Conservation (phyloP, 1,140 invertebrate genomes). For the Drosophila punjabiensis region DNA sequence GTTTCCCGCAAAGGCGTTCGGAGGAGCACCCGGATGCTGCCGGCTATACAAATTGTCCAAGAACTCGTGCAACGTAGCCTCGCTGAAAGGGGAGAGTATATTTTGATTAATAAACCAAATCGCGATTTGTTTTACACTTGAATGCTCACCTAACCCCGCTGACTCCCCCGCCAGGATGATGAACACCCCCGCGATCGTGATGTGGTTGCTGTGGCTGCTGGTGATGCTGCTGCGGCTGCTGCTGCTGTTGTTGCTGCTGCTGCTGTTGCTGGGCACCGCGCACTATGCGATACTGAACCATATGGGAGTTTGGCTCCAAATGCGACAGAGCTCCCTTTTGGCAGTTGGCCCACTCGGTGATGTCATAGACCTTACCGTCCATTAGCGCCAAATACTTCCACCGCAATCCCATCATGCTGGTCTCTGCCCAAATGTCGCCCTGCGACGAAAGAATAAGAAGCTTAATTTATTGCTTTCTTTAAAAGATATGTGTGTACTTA, state of each 20-base stretch:
- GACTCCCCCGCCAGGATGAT: conserved; percentile 60
- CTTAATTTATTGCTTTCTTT: background rate
- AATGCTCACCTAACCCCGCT: conserved; percentile 61
- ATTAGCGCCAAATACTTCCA: conserved; percentile 99
- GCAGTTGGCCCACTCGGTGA: conserved; percentile 98
- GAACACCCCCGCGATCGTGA: conserved; percentile 44
- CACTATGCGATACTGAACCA: conserved; percentile 96
- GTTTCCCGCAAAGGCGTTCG: conserved; percentile 63
- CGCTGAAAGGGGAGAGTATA: conserved; percentile 46
- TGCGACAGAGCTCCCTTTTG: conserved; percentile 93
- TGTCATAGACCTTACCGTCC: conserved; percentile 97
- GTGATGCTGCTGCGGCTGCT: conserved; percentile 64
- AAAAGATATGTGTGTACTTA: conserved; percentile 76
- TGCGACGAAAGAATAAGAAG: conserved; percentile 70
- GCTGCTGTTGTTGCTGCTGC: conserved; percentile 66
- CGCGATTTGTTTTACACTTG: background rate
- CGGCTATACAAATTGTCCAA: conserved; percentile 84
- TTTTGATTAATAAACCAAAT: background rate
- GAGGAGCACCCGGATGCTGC: conserved; percentile 74
- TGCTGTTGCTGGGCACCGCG: conserved; percentile 88
- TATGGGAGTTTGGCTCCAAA: conserved; percentile 94
- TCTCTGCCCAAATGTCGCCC: conserved; percentile 98
- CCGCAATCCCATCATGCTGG: conserved; percentile 92
- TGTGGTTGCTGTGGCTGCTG: conserved; percentile 61
- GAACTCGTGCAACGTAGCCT: conserved; percentile 82